phyloP scores from a whole-genome alignment of 2,797 vertebrate genomes.

The Cyprinodon diabolis region DNA sequence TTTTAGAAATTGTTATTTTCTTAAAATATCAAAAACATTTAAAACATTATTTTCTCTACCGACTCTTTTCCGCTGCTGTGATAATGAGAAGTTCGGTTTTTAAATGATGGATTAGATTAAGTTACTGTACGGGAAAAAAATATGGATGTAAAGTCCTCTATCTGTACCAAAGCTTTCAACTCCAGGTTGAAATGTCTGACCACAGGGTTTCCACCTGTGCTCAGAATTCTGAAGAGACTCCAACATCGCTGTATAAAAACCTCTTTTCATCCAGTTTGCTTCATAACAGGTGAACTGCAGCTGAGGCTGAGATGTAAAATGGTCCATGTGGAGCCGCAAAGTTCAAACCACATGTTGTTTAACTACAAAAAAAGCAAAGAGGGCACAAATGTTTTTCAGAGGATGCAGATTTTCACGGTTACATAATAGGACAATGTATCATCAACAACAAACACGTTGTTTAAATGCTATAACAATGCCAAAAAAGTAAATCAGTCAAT shows the following conservation, averaged over 20 bases:
- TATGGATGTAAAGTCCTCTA: constrained; percentile 13
- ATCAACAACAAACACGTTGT: neutral
- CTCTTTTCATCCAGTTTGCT: neutral
- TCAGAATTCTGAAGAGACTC: constrained; percentile 17
- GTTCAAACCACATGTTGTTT: constrained; percentile 16
- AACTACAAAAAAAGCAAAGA: neutral
- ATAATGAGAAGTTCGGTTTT: neutral
- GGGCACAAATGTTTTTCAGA: neutral
- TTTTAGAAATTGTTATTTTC: neutral
- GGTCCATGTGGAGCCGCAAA: constrained; percentile 27
- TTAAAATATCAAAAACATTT: too few relatives aligned
- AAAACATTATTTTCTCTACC: neutral
- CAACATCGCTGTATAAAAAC: constrained; percentile 1
- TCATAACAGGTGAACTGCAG: constrained; percentile 18
- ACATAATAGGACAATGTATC: neutral
- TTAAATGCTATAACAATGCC: neutral
- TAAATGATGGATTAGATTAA: neutral
- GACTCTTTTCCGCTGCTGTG: neutral
- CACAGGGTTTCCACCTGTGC: constrained; percentile 3
- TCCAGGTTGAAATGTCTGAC: constrained; percentile 5
- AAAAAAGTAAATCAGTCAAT: neutral
- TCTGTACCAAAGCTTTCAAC: constrained; percentile 39
- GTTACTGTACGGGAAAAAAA: neutral
- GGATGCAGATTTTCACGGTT: neutral
- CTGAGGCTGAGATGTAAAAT: constrained; percentile 19